A percentile compares a stretch with the other conserved stretches of the same genome.
Conservation (phyloP, 2,888 invertebrate genomes). For the Drosophila neotestacea region DNA sequence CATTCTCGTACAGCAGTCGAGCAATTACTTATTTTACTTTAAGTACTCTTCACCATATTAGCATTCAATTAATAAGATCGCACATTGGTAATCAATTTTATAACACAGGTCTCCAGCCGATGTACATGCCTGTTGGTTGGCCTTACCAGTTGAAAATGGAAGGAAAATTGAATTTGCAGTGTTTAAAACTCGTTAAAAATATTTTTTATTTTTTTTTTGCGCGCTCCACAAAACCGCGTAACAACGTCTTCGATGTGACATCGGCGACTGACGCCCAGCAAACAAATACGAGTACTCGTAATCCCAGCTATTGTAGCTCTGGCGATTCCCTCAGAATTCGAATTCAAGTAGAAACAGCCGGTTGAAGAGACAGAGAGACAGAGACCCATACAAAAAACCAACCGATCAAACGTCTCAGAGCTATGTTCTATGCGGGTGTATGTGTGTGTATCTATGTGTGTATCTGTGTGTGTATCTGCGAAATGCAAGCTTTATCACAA, state of each 20-base stretch:
- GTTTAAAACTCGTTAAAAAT: constrained; percentile 4
- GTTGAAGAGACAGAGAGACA: constrained; percentile 30
- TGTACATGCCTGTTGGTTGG: constrained; percentile 5
- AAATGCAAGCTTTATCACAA: constrained; percentile 69
- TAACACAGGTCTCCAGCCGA: neutral
- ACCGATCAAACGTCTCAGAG: constrained; percentile 61
- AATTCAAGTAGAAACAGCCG: constrained; percentile 55
- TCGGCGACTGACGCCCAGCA: constrained; percentile 72
- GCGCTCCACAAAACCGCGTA: constrained; percentile 58
- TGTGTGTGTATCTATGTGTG: constrained; percentile 29
- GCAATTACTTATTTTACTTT: constrained; percentile 19
- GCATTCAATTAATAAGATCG: neutral
- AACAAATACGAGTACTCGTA: constrained; percentile 48
- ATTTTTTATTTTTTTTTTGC: constrained; percentile 17
- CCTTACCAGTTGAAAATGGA: constrained; percentile 46
- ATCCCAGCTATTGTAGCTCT: constrained; percentile 63
- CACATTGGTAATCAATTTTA: constrained; percentile 1
- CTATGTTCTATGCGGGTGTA: constrained; percentile 21
- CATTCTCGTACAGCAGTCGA: constrained; percentile 11
- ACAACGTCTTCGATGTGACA: constrained; percentile 76
- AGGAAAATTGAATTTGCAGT: neutral
- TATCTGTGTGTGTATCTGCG: constrained; percentile 27
- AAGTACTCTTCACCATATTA: constrained; percentile 1
- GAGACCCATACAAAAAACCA: constrained; percentile 52
- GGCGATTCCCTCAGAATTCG: constrained; percentile 57